A percentile compares a stretch with the other conserved stretches of the same genome.
Evolutionary conservation across 2,888 invertebrate genomes (phyloP).

Genomic region (Torymus aiolomorphi): DNA sequence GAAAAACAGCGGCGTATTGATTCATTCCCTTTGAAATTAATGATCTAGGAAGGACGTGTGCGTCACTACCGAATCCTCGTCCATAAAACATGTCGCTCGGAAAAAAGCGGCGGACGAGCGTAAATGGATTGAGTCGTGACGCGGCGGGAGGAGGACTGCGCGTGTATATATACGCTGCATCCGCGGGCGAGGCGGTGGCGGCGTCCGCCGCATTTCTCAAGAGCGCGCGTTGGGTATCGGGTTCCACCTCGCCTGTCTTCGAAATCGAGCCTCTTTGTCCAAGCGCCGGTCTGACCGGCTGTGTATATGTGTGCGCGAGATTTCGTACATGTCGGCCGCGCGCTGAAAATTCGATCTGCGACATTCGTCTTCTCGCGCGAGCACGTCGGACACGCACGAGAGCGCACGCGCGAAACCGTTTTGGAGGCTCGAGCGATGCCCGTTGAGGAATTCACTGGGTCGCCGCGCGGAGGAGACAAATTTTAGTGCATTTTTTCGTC

Average conservation of each 20-base stretch:
- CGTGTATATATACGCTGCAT: not conserved
- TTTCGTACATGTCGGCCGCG: not conserved
- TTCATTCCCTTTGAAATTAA: too few species aligned
- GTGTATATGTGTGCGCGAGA: not conserved
- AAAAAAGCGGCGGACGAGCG: not conserved
- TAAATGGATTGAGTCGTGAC: not conserved
- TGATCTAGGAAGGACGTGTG: too few species aligned
- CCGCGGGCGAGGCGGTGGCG: too few species aligned
- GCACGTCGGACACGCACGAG: too few species aligned
- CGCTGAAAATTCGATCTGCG: slow-evolving; percentile 47
- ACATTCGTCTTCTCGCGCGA: slow-evolving; percentile 33
- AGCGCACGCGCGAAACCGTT: too few species aligned
- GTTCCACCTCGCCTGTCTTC: slow-evolving; percentile 37
- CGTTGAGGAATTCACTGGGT: not conserved
- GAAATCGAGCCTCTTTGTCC: slow-evolving; percentile 44
- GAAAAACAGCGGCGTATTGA: too few species aligned
- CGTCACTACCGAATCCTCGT: too few species aligned
- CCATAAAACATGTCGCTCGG: not conserved
- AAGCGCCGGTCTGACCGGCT: not conserved
- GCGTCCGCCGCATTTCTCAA: slow-evolving; percentile 5
- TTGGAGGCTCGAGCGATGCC: not conserved
- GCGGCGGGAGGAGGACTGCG: not conserved
- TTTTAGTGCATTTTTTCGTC: too few species aligned
- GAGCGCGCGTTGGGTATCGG: slow-evolving; percentile 21
- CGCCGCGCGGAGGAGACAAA: too few species aligned